Evolutionary conservation across 2,113 vertebrate species (phyloP).

Genomic region (Microtus pennsylvanicus): DNA sequence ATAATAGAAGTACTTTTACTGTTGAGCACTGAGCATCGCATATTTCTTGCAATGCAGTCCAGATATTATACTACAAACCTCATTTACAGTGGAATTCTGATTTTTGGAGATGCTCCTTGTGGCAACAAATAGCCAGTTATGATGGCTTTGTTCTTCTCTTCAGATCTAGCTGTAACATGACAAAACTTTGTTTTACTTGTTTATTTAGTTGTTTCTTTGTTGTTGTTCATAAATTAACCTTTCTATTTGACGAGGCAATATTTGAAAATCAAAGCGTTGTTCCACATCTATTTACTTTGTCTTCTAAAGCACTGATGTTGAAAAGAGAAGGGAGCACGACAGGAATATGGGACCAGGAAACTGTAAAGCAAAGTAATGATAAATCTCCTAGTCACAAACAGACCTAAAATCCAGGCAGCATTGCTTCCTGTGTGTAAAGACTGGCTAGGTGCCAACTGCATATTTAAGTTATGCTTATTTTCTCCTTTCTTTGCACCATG

Average conservation of each 20-base stretch:
- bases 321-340: neutral
- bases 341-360: neutral
- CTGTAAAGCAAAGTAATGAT: neutral
- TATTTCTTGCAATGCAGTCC: neutral
- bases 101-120: neutral
- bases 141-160: neutral
- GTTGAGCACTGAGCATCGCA: neutral
- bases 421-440: neutral
- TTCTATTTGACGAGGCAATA: neutral
- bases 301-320: neutral
- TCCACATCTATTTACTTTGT: constrained; percentile 30
- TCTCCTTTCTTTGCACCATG: neutral
- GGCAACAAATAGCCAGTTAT: neutral
- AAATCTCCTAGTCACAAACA: neutral
- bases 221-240: neutral
- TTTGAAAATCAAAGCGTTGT: neutral
- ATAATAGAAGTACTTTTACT: neutral
- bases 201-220: no score
- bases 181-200: neutral
- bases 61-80: neutral
- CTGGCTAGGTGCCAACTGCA: neutral
- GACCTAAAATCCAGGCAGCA: neutral
- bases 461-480: neutral
- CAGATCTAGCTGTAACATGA: neutral
- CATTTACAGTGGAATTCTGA: neutral